phyloP scores from a whole-genome alignment of 2,888 invertebrate genomes.

The Cephonodes hylas region DNA sequence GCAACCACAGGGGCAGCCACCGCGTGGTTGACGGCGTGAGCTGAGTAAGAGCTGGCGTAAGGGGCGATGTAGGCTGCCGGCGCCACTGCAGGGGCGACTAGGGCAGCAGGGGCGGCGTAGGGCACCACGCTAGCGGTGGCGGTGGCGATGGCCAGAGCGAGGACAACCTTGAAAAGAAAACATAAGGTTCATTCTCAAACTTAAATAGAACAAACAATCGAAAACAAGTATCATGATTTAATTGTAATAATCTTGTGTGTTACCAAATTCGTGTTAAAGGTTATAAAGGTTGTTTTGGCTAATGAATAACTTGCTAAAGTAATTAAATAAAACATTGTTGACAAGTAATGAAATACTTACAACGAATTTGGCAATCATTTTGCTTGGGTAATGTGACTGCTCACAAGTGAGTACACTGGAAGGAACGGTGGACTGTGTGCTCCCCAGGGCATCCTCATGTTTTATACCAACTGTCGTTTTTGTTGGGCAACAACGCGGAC shows the following conservation, averaged over 20 bases:
- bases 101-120: conserved; percentile 73
- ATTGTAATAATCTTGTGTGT: too few relatives aligned
- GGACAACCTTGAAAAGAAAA: conserved; percentile 55
- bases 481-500: conserved; percentile 60
- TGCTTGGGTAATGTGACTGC: conserved; percentile 72
- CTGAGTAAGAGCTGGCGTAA: conserved; percentile 88
- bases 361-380: conserved; percentile 79
- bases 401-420: conserved; percentile 54
- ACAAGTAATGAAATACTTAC: conserved; percentile 45
- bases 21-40: conserved; percentile 88
- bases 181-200: neutral
- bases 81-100: conserved; percentile 82
- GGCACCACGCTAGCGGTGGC: conserved; percentile 60
- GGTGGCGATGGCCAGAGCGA: conserved; percentile 59
- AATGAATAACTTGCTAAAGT: too few relatives aligned
- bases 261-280: neutral
- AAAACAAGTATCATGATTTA: too few relatives aligned
- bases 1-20: conserved; percentile 84
- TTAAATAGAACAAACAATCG: neutral
- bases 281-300: too few relatives aligned
- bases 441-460: conserved; percentile 62
- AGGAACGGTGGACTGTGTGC: conserved; percentile 65
- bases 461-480: conserved; percentile 63
- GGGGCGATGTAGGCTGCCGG: conserved; percentile 84
- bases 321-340: neutral